Conservation (phyloP, 2,113 vertebrate species). For the Hepsetus odoe region DNA sequence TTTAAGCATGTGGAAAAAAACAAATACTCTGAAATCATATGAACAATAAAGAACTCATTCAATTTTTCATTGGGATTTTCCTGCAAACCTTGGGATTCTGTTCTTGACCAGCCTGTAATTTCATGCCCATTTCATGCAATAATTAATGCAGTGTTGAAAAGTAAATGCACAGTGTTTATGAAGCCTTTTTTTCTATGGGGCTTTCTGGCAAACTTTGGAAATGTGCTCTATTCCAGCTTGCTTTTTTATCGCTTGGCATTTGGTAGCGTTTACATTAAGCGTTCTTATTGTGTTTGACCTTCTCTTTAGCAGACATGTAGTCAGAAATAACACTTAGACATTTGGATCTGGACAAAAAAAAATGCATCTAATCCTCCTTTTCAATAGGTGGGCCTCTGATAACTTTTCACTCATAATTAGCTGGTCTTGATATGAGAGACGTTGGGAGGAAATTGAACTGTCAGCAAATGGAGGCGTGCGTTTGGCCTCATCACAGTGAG, state of each 20-base stretch:
- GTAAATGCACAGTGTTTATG: neutral
- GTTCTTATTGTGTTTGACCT: constrained; percentile 71
- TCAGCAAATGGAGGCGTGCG: constrained; percentile 92
- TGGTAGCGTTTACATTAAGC: constrained; percentile 72
- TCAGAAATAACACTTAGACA: constrained; percentile 90
- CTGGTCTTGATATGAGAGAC: constrained; percentile 91
- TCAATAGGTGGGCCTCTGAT: constrained; percentile 84
- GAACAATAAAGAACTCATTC: no score
- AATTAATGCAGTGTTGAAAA: no score
- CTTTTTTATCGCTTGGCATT: constrained; percentile 61
- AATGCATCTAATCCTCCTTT: constrained; percentile 82
- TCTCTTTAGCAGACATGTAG: constrained; percentile 65
- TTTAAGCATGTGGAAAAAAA: neutral
- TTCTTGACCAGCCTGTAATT: no score
- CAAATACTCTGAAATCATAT: no score
- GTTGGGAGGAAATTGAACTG: constrained; percentile 97
- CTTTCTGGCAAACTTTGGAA: neutral
- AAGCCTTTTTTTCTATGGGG: neutral
- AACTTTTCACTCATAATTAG: constrained; percentile 98
- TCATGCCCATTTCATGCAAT: no score
- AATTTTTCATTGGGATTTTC: neutral
- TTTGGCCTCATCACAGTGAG: constrained; percentile 95
- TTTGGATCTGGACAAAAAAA: constrained; percentile 84
- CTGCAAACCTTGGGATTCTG: neutral
- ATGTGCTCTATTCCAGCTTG: neutral